Conservation (phyloP, 2,797 vertebrate species). For the Eurystomus glaucurus region DNA sequence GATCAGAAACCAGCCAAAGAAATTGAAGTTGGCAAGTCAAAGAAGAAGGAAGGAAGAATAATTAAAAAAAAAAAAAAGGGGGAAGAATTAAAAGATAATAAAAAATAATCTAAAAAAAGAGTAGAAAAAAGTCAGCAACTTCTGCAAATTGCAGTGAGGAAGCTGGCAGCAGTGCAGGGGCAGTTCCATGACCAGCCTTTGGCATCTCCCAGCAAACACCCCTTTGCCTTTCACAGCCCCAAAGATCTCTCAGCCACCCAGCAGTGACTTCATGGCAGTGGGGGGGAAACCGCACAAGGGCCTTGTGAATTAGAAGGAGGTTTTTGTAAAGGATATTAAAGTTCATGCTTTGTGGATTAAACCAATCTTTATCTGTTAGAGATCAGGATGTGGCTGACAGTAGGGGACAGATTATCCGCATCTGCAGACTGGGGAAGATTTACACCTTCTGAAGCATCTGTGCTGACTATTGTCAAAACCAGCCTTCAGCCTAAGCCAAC, state of each 20-base stretch:
- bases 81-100: too few relatives aligned
- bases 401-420: slow-evolving; percentile 66
- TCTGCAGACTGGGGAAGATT: slow-evolving; percentile 34
- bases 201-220: not conserved
- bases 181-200: accelerated
- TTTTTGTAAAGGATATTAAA: slow-evolving; percentile 64
- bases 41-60: too few relatives aligned
- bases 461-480: not conserved
- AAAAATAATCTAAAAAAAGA: not conserved
- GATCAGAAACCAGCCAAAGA: not conserved
- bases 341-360: slow-evolving; percentile 61
- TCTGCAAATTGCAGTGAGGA: not conserved
- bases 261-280: not conserved
- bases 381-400: slow-evolving; percentile 62
- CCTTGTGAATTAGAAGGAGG: slow-evolving; percentile 1
- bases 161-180: not conserved
- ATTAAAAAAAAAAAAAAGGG: not conserved
- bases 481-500: not conserved
- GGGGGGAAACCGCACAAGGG: not conserved
- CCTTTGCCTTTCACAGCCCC: not conserved
- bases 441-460: slow-evolving; percentile 70
- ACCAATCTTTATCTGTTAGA: slow-evolving; percentile 60
- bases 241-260: not conserved
- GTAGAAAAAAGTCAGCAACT: not conserved
- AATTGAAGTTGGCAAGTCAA: not conserved